A percentile compares a stretch with the other conserved stretches of the same genome.
phyloP scores from a whole-genome alignment of 1,140 invertebrate genomes.

The Cydia amplana region DNA sequence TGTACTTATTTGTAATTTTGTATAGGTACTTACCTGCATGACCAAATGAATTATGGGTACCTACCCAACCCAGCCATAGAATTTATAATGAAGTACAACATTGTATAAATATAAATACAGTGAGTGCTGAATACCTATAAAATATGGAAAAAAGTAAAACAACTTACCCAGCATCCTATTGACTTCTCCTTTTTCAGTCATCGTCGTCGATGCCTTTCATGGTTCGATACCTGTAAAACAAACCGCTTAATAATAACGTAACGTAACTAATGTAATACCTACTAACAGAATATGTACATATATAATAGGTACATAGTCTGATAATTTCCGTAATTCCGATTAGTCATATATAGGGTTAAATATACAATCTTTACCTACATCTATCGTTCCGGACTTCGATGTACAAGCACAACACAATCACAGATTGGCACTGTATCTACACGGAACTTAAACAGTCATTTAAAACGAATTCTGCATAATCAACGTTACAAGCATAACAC shows the following conservation, averaged over 20 bases:
- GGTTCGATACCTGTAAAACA: slow-evolving; percentile 56
- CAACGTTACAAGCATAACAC: neutral
- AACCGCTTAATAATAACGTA: slow-evolving; percentile 43
- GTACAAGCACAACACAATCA: slow-evolving; percentile 12
- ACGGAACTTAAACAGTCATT: slow-evolving; percentile 37
- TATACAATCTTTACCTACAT: slow-evolving; percentile 23
- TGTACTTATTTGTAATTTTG: too few species aligned
- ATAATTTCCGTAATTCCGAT: neutral
- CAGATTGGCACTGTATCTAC: slow-evolving; percentile 23
- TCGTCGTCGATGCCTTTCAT: slow-evolving; percentile 72
- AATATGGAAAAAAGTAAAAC: slow-evolving; percentile 19
- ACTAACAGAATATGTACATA: neutral
- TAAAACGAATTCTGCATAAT: slow-evolving; percentile 11
- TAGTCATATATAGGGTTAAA: neutral
- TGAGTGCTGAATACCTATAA: neutral
- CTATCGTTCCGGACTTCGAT: slow-evolving; percentile 6
- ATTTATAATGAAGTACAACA: too few species aligned
- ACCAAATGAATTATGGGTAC: too few species aligned
- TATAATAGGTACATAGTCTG: neutral
- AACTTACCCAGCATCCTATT: slow-evolving; percentile 76
- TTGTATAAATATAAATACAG: too few species aligned
- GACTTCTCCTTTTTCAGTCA: slow-evolving; percentile 73
- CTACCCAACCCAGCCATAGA: too few species aligned
- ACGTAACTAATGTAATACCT: neutral
- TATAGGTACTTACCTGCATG: too few species aligned